Conservation (phyloP, 2,113 vertebrate genomes). For the Emydocephalus ijimae region DNA sequence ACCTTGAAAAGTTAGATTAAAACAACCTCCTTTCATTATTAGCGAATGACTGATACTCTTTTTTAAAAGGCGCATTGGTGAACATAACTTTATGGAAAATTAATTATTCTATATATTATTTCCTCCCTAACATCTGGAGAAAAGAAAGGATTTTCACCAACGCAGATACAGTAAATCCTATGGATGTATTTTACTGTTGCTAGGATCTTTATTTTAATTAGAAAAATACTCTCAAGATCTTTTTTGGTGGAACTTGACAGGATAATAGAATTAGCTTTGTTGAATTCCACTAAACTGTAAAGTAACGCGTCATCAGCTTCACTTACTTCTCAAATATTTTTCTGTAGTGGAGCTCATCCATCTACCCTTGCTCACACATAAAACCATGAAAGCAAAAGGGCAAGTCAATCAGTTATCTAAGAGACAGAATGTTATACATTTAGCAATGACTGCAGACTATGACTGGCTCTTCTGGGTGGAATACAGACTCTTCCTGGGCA, state of each 20-base stretch:
- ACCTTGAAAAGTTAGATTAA: conserved; percentile 38
- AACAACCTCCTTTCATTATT: conserved; percentile 26
- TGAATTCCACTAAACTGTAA: conserved; percentile 62
- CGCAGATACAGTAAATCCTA: conserved; percentile 24
- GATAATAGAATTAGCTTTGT: conserved; percentile 64
- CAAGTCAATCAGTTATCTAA: conserved; percentile 45
- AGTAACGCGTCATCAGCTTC: conserved; percentile 61
- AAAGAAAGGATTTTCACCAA: conserved; percentile 53
- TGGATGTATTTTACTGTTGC: conserved; percentile 39
- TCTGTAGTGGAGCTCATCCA: conserved; percentile 52
- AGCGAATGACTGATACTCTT: conserved; percentile 38
- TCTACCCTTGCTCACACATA: conserved; percentile 37
- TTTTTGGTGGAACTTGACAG: conserved; percentile 55
- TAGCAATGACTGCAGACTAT: conserved; percentile 15
- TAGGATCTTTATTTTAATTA: conserved; percentile 19
- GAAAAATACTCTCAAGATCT: conserved; percentile 51
- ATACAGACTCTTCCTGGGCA: conserved; percentile 18
- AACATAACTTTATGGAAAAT: conserved; percentile 53
- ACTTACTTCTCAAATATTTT: conserved; percentile 63
- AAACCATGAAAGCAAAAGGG: conserved; percentile 51
- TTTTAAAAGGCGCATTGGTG: conserved; percentile 32
- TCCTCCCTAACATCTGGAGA: conserved; percentile 29
- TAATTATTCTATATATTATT: conserved; percentile 49
- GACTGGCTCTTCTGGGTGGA: conserved; percentile 36
- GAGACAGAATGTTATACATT: conserved; percentile 53